Evolutionary conservation across 1,140 invertebrate species (phyloP).

Genomic region (Drosophila fuyamai): DNA sequence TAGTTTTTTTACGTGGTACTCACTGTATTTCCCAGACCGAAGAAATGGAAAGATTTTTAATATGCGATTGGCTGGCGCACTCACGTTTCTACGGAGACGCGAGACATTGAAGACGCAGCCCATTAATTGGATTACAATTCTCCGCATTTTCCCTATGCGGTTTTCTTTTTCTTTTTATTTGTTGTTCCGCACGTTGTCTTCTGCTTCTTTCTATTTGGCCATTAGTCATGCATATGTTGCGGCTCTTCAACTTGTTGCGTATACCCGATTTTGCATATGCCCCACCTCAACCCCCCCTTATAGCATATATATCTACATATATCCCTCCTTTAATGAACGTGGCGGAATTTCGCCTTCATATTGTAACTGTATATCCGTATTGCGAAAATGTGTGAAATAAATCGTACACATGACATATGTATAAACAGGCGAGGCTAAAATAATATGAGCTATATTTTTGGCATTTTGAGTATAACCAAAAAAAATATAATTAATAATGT

Average conservation of each 20-base stretch:
- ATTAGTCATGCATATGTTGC: constrained; percentile 49
- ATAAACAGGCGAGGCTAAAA: constrained; percentile 15
- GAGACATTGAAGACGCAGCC: constrained; percentile 50
- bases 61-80: constrained; percentile 17
- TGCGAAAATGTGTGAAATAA: constrained; percentile 46
- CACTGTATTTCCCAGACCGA: constrained; percentile 26
- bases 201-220: constrained; percentile 28
- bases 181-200: constrained; percentile 49
- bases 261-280: constrained; percentile 24
- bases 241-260: constrained; percentile 67
- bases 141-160: constrained; percentile 41
- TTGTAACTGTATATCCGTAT: constrained; percentile 55
- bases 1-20: not conserved
- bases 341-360: constrained; percentile 52
- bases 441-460: constrained; percentile 1
- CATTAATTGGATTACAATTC: constrained; percentile 78
- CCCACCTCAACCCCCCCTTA: constrained; percentile 1
- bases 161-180: constrained; percentile 33
- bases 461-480: not conserved
- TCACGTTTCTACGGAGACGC: constrained; percentile 39
- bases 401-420: constrained; percentile 15
- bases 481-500: no score
- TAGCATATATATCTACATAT: not conserved
- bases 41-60: constrained; percentile 38
- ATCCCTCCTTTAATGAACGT: constrained; percentile 39